These are phyloP conservation scores for Amphipoea oculea DNA, from an alignment of 2,888 invertebrate species.

Conservation along the genomic window DNA sequence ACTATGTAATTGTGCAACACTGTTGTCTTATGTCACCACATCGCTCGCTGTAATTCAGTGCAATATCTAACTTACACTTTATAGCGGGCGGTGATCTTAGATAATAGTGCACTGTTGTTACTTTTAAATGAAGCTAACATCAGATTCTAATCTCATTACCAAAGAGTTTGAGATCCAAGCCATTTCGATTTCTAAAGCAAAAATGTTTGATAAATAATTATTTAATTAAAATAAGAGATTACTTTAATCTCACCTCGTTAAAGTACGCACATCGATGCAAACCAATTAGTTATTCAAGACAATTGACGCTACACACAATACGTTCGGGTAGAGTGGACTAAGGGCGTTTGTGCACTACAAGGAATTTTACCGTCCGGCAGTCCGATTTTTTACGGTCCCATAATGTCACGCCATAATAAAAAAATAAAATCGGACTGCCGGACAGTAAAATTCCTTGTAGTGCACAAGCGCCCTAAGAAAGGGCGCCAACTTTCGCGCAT, in stretches of 20 bases:
- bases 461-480: no score
- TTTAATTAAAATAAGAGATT: constrained; percentile 30
- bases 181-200: constrained; percentile 3
- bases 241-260: constrained; percentile 44
- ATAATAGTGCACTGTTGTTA: not conserved
- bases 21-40: constrained; percentile 47
- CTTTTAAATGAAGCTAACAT: not conserved
- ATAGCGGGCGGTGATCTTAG: not conserved
- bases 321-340: constrained; percentile 80
- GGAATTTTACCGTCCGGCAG: no score
- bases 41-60: constrained; percentile 5
- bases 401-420: no score
- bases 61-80: constrained; percentile 11
- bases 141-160: not conserved
- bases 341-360: no score
- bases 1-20: constrained; percentile 49
- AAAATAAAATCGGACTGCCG: no score
- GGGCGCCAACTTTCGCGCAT: constrained; percentile 87
- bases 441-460: no score
- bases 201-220: not conserved
- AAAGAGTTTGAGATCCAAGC: constrained; percentile 11
- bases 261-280: constrained; percentile 58
- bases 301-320: constrained; percentile 87
- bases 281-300: constrained; percentile 87
- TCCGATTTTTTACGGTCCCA: no score